These are phyloP conservation scores for Chaetodon trifascialis DNA, from an alignment of 2,113 vertebrate genomes.

Conservation along the genomic window DNA sequence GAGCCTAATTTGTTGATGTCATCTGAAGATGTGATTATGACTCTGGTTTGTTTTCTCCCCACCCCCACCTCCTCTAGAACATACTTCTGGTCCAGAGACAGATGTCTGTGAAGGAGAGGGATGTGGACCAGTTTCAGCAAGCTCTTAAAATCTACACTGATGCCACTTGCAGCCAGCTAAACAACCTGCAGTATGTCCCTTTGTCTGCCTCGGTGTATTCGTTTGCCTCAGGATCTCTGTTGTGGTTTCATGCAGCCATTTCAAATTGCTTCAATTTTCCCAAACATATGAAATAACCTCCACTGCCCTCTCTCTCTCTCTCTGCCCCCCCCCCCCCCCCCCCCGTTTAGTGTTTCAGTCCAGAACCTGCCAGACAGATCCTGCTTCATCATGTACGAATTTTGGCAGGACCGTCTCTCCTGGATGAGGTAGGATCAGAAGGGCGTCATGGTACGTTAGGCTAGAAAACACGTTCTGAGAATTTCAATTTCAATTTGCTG, in stretches of 20 bases:
- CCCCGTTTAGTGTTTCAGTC: constrained; percentile 85
- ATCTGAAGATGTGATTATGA: neutral
- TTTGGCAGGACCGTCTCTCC: constrained; percentile 93
- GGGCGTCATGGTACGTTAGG: neutral
- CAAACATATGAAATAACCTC: constrained; percentile 24
- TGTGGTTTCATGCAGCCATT: constrained; percentile 39
- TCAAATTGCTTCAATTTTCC: constrained; percentile 25
- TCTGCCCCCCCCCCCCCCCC: neutral
- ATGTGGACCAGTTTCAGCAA: constrained; percentile 88
- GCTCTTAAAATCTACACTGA: constrained; percentile 91
- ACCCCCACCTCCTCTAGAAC: constrained; percentile 79
- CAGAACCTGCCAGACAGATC: constrained; percentile 89
- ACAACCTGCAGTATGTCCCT: constrained; percentile 91
- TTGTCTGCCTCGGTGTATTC: constrained; percentile 15
- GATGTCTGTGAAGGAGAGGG: constrained; percentile 88
- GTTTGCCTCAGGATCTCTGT: constrained; percentile 6
- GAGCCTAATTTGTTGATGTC: neutral
- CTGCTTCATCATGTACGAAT: constrained; percentile 93
- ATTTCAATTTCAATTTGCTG: neutral
- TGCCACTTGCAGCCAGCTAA: constrained; percentile 87
- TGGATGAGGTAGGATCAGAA: constrained; percentile 89
- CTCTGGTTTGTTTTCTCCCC: neutral
- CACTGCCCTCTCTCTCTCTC: neutral
- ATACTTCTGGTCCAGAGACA: constrained; percentile 95
- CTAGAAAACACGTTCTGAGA: constrained; percentile 6